Conservation (phyloP, 2,888 invertebrate species). For the Keiferia lycopersicella region DNA sequence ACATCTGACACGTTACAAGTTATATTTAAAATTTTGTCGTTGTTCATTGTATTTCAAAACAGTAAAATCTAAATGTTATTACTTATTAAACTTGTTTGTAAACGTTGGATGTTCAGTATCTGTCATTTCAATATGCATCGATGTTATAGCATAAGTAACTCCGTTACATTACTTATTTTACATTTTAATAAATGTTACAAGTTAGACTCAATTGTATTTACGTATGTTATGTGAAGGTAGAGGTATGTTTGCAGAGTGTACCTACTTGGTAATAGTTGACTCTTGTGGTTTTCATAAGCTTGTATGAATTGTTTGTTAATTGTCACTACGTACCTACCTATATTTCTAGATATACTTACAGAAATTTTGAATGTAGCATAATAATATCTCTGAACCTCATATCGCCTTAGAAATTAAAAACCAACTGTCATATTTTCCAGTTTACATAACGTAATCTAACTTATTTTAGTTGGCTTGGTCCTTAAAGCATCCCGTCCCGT, state of each 20-base stretch:
- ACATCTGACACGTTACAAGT: background rate
- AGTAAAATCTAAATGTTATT: conserved; percentile 12
- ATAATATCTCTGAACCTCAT: too few species aligned
- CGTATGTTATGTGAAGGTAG: background rate
- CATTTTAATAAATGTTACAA: background rate
- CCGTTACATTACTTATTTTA: background rate
- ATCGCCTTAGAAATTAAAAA: background rate
- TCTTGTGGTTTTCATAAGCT: background rate
- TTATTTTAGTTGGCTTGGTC: background rate
- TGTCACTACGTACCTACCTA: background rate
- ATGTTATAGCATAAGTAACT: conserved; percentile 11
- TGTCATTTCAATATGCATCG: conserved; percentile 17
- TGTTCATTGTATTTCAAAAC: conserved; percentile 15
- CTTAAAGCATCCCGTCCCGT: too few species aligned
- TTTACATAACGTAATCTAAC: too few species aligned
- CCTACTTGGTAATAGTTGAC: background rate
- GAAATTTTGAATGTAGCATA: too few species aligned
- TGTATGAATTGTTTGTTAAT: background rate
- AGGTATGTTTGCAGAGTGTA: background rate
- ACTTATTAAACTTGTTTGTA: conserved; percentile 6
- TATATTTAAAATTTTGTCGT: conserved; percentile 9
- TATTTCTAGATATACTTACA: too few species aligned
- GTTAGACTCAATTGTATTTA: background rate
- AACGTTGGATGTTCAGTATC: background rate
- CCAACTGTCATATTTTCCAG: background rate